Evolutionary conservation across 2,888 invertebrate genomes (phyloP).

Genomic region (Eulithis testata): DNA sequence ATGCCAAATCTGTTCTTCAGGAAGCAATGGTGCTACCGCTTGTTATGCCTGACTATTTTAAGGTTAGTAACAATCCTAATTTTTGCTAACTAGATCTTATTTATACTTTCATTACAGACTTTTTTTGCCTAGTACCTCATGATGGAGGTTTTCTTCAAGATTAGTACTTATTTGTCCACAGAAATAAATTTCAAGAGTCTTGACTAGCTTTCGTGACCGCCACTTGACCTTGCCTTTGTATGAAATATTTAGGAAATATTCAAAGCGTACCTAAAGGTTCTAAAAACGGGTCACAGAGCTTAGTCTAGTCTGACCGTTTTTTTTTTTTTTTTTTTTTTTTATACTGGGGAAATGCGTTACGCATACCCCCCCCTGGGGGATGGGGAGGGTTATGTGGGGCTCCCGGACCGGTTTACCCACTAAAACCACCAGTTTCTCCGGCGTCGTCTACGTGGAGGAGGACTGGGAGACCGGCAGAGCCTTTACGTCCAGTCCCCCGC

Average conservation of each 20-base stretch:
- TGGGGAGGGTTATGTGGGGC: no score
- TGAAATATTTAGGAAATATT: not conserved
- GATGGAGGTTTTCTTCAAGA: not conserved
- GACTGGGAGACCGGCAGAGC: no score
- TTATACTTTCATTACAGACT: no score
- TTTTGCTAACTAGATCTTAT: not conserved
- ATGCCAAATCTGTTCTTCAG: slow-evolving; percentile 90
- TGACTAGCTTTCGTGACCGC: slow-evolving; percentile 9
- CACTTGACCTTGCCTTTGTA: slow-evolving; percentile 20
- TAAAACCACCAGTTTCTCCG: no score
- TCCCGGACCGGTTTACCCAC: no score
- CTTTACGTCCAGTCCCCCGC: no score
- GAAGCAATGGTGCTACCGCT: slow-evolving; percentile 95
- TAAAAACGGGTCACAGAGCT: slow-evolving; percentile 9
- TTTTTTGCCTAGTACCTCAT: no score
- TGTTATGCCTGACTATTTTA: slow-evolving; percentile 95
- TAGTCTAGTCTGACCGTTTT: slow-evolving; percentile 39
- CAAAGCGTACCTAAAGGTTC: slow-evolving; percentile 5
- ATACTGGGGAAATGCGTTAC: no score
- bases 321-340: no score
- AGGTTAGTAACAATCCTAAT: slow-evolving; percentile 67
- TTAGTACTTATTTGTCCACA: not conserved
- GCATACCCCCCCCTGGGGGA: no score
- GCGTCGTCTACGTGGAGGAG: no score
- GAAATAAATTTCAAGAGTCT: slow-evolving; percentile 4